These are phyloP conservation scores for Pseudoips prasinana DNA, from an alignment of 2,888 invertebrate species.

Conservation along the genomic window DNA sequence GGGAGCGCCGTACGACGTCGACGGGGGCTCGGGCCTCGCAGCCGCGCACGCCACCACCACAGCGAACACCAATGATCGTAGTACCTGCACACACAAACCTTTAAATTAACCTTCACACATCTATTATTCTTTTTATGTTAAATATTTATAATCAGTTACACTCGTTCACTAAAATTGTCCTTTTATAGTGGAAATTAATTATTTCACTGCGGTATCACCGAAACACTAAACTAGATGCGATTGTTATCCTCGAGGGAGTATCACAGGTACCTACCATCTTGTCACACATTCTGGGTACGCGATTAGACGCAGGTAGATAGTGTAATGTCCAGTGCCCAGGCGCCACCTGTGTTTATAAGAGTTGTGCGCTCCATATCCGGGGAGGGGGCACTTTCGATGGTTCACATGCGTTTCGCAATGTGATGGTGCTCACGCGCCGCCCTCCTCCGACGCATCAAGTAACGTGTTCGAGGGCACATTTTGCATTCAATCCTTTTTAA, in stretches of 20 bases:
- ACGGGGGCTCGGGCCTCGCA: constrained; percentile 81
- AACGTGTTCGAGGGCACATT: constrained; percentile 43
- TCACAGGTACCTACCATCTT: constrained; percentile 69
- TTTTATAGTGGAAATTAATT: background rate
- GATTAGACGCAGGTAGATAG: constrained; percentile 60
- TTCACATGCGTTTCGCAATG: constrained; percentile 71
- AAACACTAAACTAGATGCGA: constrained; percentile 45
- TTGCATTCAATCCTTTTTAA: constrained; percentile 11
- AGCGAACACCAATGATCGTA: constrained; percentile 67
- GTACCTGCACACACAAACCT: constrained; percentile 67
- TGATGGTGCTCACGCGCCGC: constrained; percentile 67
- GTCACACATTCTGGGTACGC: constrained; percentile 69
- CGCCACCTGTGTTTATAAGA: constrained; percentile 78
- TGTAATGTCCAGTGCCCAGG: constrained; percentile 72
- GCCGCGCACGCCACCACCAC: constrained; percentile 65
- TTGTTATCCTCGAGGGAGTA: constrained; percentile 7
- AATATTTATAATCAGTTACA: constrained; percentile 10
- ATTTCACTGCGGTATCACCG: constrained; percentile 37
- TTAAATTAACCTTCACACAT: constrained; percentile 15
- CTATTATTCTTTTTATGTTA: background rate
- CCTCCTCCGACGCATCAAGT: constrained; percentile 42
- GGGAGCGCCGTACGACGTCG: constrained; percentile 73
- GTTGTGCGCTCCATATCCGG: constrained; percentile 72
- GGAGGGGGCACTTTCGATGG: constrained; percentile 81
- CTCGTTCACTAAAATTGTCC: constrained; percentile 23